phyloP scores from a whole-genome alignment of 2,797 vertebrate genomes.

The Lateolabrax maculatus region DNA sequence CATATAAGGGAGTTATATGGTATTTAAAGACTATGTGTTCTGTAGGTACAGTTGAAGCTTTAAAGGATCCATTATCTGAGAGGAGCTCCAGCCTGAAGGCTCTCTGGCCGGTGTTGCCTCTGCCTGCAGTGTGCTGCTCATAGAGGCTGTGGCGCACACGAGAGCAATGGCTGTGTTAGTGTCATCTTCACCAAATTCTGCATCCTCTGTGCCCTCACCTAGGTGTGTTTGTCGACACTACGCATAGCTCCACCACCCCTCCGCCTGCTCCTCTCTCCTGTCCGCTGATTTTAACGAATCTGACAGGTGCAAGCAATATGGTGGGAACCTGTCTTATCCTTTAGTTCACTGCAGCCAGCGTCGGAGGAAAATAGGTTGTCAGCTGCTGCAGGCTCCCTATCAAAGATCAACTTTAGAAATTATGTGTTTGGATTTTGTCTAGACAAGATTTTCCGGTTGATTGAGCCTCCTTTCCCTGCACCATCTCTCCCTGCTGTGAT shows the following conservation, averaged over 20 bases:
- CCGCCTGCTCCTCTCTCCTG: constrained; percentile 20
- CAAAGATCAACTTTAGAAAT: constrained; percentile 26
- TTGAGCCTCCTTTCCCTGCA: not conserved
- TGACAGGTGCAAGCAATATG: constrained; percentile 79
- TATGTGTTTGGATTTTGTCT: constrained; percentile 21
- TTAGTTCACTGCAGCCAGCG: constrained; percentile 50
- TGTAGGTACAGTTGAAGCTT: constrained; percentile 16
- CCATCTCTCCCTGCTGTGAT: constrained; percentile 7
- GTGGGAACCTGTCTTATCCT: constrained; percentile 70
- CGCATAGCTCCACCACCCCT: constrained; percentile 11
- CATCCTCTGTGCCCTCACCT: not conserved
- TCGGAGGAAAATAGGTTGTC: constrained; percentile 48
- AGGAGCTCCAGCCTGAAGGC: constrained; percentile 52
- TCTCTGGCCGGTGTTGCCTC: constrained; percentile 34
- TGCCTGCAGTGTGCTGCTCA: constrained; percentile 60
- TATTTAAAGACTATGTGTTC: not conserved
- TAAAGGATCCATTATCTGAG: constrained; percentile 53
- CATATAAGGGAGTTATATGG: not conserved
- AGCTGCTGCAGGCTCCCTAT: constrained; percentile 40
- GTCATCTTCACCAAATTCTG: not conserved
- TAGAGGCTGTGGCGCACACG: constrained; percentile 27
- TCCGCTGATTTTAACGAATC: constrained; percentile 66
- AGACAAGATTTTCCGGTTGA: not conserved
- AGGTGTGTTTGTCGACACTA: constrained; percentile 34
- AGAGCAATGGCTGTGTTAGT: not conserved